Base-by-base conservation (phyloP, 2,888 invertebrate genomes). In the Drosophila eohydei region DNA sequence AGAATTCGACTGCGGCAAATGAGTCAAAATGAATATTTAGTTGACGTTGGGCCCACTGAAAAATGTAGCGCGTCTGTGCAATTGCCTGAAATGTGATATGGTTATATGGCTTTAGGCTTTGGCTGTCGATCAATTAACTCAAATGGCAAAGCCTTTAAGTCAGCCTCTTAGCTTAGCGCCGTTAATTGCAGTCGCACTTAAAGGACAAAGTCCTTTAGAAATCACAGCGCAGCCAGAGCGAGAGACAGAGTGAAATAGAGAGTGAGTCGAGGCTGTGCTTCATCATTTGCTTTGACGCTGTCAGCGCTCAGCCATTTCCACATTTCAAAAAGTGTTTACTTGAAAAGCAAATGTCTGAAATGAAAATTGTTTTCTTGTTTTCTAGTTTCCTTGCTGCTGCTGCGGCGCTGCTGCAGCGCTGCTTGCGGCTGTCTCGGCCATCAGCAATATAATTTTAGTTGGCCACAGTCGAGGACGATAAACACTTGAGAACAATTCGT, bases 11-110 rank as follows among this genome's bases (percentile, higher is more conserved):
- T 76, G 88, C 59, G 75, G 77, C 75, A 83, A 89, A 89, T 89
- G 86, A 89, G 74, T 88, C 81, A 85, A 88, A 87, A 89, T 87
- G 88, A 89, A 89, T 81, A 85, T 85, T 84, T 89, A 84, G 89
- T 63, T 71, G 21, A 52, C 50, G 36, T 38, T 21, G 48, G 40
- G 14, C 8, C 3, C 52, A 32, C 34, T 50, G 57, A 64, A 76
- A 77, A 87, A 68, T 71, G 48, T 43, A 0, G 67, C 69, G 73
- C 26, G 5, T 41, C 59, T 62, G 79, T 73, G 46, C 76, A 87
- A 84, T 89, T 87, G 88, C 55, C 76, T 81, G 73, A 79, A 84
- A 73, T 87, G 81, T 74, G 84, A 89, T 89, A 81, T 78, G 78
- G 70, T 68, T 63, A 78, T 70, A 64, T 73, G 52, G 72, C 68